Percentiles rank a stretch among this genome's conserved stretches.
Evolutionary conservation across 2,797 vertebrate genomes (phyloP).

Genomic region (Salarias fasciatus): DNA sequence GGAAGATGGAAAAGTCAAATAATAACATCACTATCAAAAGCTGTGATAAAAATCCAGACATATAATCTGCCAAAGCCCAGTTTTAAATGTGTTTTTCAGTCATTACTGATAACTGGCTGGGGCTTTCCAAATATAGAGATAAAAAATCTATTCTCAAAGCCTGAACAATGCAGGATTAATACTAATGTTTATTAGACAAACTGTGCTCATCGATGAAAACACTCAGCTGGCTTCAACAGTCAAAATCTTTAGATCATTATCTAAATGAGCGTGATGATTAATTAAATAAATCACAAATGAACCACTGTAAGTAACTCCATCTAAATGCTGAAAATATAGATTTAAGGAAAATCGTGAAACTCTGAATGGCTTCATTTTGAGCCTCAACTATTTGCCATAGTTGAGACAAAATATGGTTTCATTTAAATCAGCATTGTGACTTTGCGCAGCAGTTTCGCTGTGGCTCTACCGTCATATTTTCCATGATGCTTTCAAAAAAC

Average conservation of each 20-base stretch:
- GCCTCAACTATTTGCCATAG: neutral
- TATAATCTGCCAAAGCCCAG: neutral
- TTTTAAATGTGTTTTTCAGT: conserved; percentile 12
- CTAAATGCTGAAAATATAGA: neutral
- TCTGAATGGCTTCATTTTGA: too few relatives aligned
- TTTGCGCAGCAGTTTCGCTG: conserved; percentile 12
- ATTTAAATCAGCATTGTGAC: conserved; percentile 3
- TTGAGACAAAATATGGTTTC: neutral
- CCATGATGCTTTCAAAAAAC: conserved; percentile 7
- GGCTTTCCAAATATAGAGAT: conserved; percentile 27
- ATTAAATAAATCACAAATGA: neutral
- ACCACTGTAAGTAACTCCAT: conserved; percentile 11
- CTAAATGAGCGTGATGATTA: conserved; percentile 25
- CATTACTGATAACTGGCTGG: conserved; percentile 23
- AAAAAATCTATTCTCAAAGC: conserved; percentile 33
- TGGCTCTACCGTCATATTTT: conserved; percentile 10
- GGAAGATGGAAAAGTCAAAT: neutral
- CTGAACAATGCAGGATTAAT: conserved; percentile 17
- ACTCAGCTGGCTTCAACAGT: conserved; percentile 2
- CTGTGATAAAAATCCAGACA: neutral
- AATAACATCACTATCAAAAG: conserved; percentile 4
- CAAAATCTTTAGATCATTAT: conserved; percentile 13
- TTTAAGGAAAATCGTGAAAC: conserved; percentile 8
- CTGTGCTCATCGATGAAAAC: conserved; percentile 26
- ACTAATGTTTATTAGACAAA: conserved; percentile 22